These are phyloP conservation scores for Oligia fasciuncula DNA, from an alignment of 2,888 invertebrate genomes.

Conservation along the genomic window DNA sequence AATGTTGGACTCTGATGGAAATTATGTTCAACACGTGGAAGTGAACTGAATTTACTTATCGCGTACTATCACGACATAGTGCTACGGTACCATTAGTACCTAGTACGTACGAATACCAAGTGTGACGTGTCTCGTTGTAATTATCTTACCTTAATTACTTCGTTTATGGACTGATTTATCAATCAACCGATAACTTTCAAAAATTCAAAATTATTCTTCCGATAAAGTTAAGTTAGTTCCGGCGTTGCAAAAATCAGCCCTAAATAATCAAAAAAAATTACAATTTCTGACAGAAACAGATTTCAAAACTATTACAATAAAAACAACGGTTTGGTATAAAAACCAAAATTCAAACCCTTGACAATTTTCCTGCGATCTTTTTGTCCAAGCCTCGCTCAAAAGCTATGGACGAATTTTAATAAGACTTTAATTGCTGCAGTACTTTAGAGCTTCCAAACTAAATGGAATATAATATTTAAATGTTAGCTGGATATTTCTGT, in stretches of 20 bases:
- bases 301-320: conserved; percentile 21
- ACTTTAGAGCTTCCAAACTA: conserved; percentile 58
- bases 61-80: conserved; percentile 26
- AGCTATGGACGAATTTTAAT: conserved; percentile 62
- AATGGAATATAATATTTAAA: conserved; percentile 61
- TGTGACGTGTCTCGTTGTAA: not conserved
- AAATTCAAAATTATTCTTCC: too few species aligned
- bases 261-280: not conserved
- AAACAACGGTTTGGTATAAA: conserved; percentile 12
- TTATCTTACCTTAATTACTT: not conserved
- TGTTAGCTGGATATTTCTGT: conserved; percentile 49
- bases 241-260: too few species aligned
- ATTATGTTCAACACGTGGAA: conserved; percentile 15
- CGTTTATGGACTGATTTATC: too few species aligned
- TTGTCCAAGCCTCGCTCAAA: conserved; percentile 42
- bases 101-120: conserved; percentile 25
- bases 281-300: not conserved
- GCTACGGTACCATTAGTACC: conserved; percentile 3
- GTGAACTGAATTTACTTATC: conserved; percentile 10
- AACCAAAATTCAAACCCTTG: conserved; percentile 36
- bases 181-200: too few species aligned
- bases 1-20: conserved; percentile 27
- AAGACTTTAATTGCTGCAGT: conserved; percentile 59
- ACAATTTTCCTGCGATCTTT: conserved; percentile 40
- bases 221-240: too few species aligned